phyloP scores from a whole-genome alignment of 2,113 vertebrate genomes.

The Lampris megalopsis region DNA sequence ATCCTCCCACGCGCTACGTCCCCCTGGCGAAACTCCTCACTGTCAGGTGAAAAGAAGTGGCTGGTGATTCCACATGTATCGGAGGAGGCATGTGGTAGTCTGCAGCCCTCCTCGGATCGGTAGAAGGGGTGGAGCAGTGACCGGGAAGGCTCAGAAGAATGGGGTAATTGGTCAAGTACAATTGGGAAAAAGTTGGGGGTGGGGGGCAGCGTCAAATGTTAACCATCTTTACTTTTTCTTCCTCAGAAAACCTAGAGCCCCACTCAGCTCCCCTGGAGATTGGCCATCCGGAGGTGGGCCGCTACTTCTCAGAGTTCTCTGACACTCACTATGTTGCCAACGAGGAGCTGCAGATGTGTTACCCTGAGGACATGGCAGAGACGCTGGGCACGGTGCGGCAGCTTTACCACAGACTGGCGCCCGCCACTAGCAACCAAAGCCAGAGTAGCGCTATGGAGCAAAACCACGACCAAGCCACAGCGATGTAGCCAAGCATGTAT shows the following conservation, averaged over 20 bases:
- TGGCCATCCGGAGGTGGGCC: conserved; percentile 92
- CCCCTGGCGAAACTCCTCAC: too few relatives aligned
- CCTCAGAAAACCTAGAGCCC: conserved; percentile 93
- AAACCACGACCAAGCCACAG: conserved; percentile 50
- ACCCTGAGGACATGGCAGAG: conserved; percentile 89
- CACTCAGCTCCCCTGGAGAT: conserved; percentile 92
- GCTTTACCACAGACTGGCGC: conserved; percentile 82
- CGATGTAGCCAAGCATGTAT: conserved; percentile 47
- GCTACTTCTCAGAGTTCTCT: conserved; percentile 93
- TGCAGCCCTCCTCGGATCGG: too few relatives aligned
- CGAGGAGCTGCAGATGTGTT: conserved; percentile 88
- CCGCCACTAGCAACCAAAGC: conserved; percentile 41
- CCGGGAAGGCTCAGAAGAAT: too few relatives aligned
- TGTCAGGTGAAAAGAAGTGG: too few relatives aligned
- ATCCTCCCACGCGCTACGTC: too few relatives aligned
- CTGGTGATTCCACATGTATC: too few relatives aligned
- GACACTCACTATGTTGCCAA: conserved; percentile 90
- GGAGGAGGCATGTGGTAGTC: too few relatives aligned
- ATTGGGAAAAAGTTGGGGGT: too few relatives aligned
- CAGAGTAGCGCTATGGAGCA: conserved; percentile 53
- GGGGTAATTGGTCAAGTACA: too few relatives aligned
- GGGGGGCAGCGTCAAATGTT: too few relatives aligned
- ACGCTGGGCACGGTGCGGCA: conserved; percentile 84
- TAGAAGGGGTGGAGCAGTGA: too few relatives aligned
- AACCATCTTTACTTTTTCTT: neutral